A percentile compares a stretch with the other conserved stretches of the same genome.
These are phyloP conservation scores for Molorchus minor DNA, from an alignment of 2,888 invertebrate genomes.

Conservation along the genomic window DNA sequence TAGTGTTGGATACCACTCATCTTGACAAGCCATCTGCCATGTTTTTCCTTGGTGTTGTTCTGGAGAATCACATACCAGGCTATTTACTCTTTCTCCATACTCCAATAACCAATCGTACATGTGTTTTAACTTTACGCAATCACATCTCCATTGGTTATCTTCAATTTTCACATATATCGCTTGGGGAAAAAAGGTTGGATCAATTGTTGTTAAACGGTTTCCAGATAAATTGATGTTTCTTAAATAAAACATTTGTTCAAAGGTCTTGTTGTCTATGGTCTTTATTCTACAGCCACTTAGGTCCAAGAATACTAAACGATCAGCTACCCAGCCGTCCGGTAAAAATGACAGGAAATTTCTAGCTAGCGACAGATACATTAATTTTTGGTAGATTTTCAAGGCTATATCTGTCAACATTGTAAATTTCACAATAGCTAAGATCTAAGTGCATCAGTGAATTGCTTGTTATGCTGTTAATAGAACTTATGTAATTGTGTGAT, in stretches of 20 bases:
- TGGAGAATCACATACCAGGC: slow-evolving; percentile 74
- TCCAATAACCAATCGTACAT: slow-evolving; percentile 72
- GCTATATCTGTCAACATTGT: slow-evolving; percentile 66
- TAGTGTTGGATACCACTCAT: slow-evolving; percentile 65
- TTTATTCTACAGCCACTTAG: slow-evolving; percentile 70
- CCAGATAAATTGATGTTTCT: slow-evolving; percentile 72
- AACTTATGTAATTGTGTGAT: slow-evolving; percentile 72
- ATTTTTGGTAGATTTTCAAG: slow-evolving; percentile 68
- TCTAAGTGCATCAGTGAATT: slow-evolving; percentile 69
- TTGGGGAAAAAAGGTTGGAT: slow-evolving; percentile 69
- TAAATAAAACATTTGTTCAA: slow-evolving; percentile 70
- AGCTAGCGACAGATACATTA: slow-evolving; percentile 71
- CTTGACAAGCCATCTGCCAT: slow-evolving; percentile 75
- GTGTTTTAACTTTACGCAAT: slow-evolving; percentile 71
- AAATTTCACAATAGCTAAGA: slow-evolving; percentile 74
- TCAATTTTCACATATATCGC: slow-evolving; percentile 67
- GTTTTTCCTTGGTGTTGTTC: slow-evolving; percentile 69
- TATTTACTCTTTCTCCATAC: slow-evolving; percentile 59
- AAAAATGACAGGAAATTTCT: slow-evolving; percentile 72
- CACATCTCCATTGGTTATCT: slow-evolving; percentile 83
- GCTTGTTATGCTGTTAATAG: slow-evolving; percentile 68
- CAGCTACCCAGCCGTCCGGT: slow-evolving; percentile 70
- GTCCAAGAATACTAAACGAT: slow-evolving; percentile 69
- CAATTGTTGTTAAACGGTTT: slow-evolving; percentile 74
- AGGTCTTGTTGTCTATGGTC: slow-evolving; percentile 70